These are phyloP conservation scores for Batillaria attramentaria DNA, from an alignment of 1,140 invertebrate genomes.

Conservation along the genomic window DNA sequence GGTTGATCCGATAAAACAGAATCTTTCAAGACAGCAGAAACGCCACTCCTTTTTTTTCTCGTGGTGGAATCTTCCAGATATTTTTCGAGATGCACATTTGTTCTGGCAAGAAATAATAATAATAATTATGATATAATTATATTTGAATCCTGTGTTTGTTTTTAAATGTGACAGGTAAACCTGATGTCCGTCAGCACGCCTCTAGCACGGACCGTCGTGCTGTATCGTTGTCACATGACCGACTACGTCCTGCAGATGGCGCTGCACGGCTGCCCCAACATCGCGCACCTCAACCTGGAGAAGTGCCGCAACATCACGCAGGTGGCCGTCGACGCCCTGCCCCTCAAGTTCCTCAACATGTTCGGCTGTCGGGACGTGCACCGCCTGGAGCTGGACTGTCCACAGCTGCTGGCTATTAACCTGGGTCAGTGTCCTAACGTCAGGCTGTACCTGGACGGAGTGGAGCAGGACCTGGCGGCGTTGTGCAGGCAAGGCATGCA, in stretches of 20 bases:
- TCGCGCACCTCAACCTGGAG: slow-evolving; percentile 62
- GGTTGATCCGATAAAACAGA: too few relatives aligned
- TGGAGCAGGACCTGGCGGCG: slow-evolving; percentile 50
- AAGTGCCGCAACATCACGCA: slow-evolving; percentile 60
- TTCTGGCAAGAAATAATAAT: too few relatives aligned
- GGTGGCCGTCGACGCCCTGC: slow-evolving; percentile 50
- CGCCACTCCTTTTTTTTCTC: too few relatives aligned
- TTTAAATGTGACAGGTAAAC: slow-evolving; percentile 43
- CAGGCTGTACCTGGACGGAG: slow-evolving; percentile 50
- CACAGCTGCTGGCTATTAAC: slow-evolving; percentile 61
- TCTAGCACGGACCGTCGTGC: slow-evolving; percentile 62
- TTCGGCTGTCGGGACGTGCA: slow-evolving; percentile 60
- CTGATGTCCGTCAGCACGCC: slow-evolving; percentile 60
- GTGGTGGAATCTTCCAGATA: too few relatives aligned
- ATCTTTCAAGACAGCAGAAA: too few relatives aligned
- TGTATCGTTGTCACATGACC: slow-evolving; percentile 62
- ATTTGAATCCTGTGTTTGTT: background rate
- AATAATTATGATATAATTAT: too few relatives aligned
- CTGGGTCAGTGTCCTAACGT: slow-evolving; percentile 64
- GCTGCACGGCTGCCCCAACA: slow-evolving; percentile 61
- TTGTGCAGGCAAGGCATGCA: slow-evolving; percentile 38
- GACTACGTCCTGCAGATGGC: slow-evolving; percentile 66
- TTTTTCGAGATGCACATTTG: too few relatives aligned
- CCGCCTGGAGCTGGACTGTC: slow-evolving; percentile 58
- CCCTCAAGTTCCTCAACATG: slow-evolving; percentile 63